Conservation (phyloP, 2,888 invertebrate genomes). For the Scaeva pyrastri region DNA sequence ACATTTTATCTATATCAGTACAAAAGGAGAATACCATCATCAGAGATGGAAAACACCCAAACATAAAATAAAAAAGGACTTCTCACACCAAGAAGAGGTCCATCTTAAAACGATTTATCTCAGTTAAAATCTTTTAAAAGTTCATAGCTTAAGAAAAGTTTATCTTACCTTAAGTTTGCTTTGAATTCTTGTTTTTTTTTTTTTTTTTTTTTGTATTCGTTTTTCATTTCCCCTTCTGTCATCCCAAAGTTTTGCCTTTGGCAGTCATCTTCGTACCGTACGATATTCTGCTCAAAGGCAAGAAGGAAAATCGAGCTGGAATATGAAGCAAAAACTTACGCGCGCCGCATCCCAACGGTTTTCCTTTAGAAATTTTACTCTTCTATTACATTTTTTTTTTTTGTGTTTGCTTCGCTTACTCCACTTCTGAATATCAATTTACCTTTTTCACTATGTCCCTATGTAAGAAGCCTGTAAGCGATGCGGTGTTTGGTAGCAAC, state of each 20-base stretch:
- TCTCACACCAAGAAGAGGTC: constrained; percentile 44
- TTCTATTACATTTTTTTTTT: constrained; percentile 11
- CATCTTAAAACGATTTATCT: constrained; percentile 71
- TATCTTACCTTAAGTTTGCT: constrained; percentile 43
- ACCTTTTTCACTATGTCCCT: background rate
- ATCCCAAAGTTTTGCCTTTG: constrained; percentile 31
- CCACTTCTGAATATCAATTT: constrained; percentile 66
- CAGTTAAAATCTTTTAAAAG: constrained; percentile 67
- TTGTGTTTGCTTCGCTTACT: background rate
- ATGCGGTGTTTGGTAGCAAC: background rate
- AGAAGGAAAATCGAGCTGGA: constrained; percentile 7
- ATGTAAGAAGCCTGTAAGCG: constrained; percentile 22
- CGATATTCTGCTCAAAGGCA: constrained; percentile 44
- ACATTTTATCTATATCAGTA: constrained; percentile 10
- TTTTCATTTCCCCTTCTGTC: constrained; percentile 2
- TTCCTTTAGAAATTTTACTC: constrained; percentile 34
- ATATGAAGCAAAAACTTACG: background rate
- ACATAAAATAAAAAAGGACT: constrained; percentile 2
- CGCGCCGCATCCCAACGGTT: background rate
- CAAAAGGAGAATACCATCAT: constrained; percentile 36
- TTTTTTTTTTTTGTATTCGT: no score
- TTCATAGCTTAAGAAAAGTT: constrained; percentile 59
- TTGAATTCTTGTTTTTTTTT: no score
- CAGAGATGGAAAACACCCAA: constrained; percentile 10
- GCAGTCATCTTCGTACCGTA: constrained; percentile 57